Evolutionary conservation across 2,113 vertebrate genomes (phyloP).

Genomic region (Artemisiospiza belli): DNA sequence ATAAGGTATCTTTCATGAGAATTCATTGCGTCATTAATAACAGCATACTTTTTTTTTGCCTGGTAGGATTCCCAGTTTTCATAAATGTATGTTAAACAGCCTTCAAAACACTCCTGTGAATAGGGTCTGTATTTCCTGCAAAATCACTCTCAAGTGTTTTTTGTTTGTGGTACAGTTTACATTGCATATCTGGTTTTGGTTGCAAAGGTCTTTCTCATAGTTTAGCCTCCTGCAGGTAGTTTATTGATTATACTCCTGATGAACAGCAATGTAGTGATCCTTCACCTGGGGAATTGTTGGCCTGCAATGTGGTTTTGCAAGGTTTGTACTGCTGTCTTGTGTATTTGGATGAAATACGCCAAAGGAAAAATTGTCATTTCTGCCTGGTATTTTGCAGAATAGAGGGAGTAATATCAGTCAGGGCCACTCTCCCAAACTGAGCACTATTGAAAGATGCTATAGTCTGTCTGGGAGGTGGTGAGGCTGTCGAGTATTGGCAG

Average conservation of each 20-base stretch:
- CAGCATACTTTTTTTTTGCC: not conserved
- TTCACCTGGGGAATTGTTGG: not conserved
- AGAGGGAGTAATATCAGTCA: not conserved
- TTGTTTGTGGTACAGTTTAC: not conserved
- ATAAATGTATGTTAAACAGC: not conserved
- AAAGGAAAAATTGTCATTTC: not conserved
- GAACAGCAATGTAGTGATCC: not conserved
- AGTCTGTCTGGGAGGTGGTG: not conserved
- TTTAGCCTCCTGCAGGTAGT: not conserved
- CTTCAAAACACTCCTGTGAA: not conserved
- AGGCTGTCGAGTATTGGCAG: not conserved
- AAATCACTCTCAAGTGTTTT: not conserved
- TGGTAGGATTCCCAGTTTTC: not conserved
- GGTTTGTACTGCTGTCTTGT: not conserved
- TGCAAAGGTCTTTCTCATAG: not conserved
- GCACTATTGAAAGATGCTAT: not conserved
- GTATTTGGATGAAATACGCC: not conserved
- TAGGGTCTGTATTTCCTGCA: not conserved
- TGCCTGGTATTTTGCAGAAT: not conserved
- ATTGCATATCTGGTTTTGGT: not conserved
- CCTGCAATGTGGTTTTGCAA: not conserved
- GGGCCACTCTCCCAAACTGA: not conserved
- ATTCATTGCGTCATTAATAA: not conserved
- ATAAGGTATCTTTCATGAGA: not conserved
- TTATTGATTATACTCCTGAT: not conserved